phyloP scores from a whole-genome alignment of 2,113 vertebrate genomes.

The Vidua macroura region DNA sequence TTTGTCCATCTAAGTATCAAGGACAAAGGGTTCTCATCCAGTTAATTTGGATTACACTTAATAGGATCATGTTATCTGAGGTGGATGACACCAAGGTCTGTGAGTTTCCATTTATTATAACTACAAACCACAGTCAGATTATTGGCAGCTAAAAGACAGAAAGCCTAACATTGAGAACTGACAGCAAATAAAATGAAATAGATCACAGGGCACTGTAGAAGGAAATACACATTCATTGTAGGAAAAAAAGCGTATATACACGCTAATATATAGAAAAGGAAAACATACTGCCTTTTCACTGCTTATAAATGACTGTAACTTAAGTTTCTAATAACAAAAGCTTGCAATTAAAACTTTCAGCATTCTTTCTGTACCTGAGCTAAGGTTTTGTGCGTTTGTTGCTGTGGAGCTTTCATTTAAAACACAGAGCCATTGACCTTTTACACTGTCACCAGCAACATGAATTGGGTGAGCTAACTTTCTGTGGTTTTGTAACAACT shows the following conservation, averaged over 20 bases:
- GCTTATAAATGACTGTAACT: background rate
- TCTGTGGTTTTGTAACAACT: background rate
- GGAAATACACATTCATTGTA: background rate
- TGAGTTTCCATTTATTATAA: background rate
- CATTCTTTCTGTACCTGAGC: background rate
- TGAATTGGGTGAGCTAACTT: background rate
- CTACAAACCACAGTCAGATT: background rate
- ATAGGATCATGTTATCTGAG: background rate
- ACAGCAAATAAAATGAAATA: background rate
- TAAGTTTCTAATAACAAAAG: background rate
- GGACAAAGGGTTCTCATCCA: background rate
- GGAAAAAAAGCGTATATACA: accelerated
- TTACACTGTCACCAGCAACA: background rate
- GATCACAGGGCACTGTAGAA: background rate
- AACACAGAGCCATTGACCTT: background rate
- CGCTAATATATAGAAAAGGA: background rate
- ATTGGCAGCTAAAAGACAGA: background rate
- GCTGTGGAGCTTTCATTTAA: background rate
- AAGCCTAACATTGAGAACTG: background rate
- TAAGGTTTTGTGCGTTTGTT: background rate
- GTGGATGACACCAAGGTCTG: background rate
- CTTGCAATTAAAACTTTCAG: background rate
- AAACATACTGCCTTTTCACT: background rate
- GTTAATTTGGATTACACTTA: conserved; percentile 15
- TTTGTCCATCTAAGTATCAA: background rate